Conservation (phyloP, 2,797 vertebrate species). For the Trachurus trachurus region DNA sequence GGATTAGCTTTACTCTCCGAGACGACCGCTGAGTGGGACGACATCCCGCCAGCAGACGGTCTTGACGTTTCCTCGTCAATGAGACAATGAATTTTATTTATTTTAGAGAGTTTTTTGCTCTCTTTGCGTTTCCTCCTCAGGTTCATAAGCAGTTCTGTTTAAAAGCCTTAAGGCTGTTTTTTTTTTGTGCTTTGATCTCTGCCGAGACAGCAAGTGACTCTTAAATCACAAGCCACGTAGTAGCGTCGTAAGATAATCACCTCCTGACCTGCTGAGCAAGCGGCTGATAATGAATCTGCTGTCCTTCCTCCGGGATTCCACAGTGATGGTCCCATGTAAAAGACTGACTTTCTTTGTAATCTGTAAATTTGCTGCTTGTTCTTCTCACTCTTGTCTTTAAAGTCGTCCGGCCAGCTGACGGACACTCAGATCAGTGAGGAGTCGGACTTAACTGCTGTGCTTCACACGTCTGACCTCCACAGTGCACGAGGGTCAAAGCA, state of each 20-base stretch:
- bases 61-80: background rate
- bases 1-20: conserved; percentile 48
- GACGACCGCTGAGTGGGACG: background rate
- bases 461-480: background rate
- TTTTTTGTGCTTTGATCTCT: conserved; percentile 22
- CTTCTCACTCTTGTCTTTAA: conserved; percentile 5
- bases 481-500: conserved; percentile 15
- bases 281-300: conserved; percentile 15
- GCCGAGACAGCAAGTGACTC: conserved; percentile 22
- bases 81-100: conserved; percentile 33
- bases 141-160: conserved; percentile 40
- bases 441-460: background rate
- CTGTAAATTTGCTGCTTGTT: conserved; percentile 1
- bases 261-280: conserved; percentile 16
- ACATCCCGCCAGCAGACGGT: conserved; percentile 6
- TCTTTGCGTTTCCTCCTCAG: conserved; percentile 54
- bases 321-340: background rate
- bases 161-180: conserved; percentile 7
- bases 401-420: background rate
- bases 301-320: conserved; percentile 1
- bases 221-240: conserved; percentile 40
- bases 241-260: conserved; percentile 20
- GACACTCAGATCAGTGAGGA: conserved; percentile 2
- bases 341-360: conserved; percentile 17
- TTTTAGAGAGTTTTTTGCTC: conserved; percentile 45